Base-by-base conservation (phyloP, 2,888 invertebrate genomes). In the Ochlodes sylvanus region DNA sequence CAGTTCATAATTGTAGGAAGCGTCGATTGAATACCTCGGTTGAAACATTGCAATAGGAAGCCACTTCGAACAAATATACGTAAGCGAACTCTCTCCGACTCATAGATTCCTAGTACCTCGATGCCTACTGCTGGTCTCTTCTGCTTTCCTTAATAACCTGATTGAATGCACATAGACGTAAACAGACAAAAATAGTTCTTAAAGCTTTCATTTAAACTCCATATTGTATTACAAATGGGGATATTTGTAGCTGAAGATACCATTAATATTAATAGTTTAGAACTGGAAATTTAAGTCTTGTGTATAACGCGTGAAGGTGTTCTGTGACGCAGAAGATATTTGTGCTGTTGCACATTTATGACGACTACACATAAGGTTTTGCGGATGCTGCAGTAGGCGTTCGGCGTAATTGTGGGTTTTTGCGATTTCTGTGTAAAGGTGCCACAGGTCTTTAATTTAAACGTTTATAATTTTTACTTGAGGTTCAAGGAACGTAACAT, bases 81-180 rank as follows among this genome's bases (percentile, higher is more conserved):
- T 56, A 44, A 50, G 47, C 56, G 60, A 68, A 56, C 62, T 66
- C 71, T 79, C 64, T 66, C 50, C 55, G 75, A 73, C 73, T 73
- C 81, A 82, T 90, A 79, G 64, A 69, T 80, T 84, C 89, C 90
- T 90, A 84, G 90, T 90, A 89, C 73, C 81, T 86, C 77, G 88
- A 82, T 89, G 88, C 81, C 76, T 78, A 80, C 79, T 87, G 88
- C 83, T 89, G 80, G 81, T 78, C 77, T 84, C 85, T 86, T 73
- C 67, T 67, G 67, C 67, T 67, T 67, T 67, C 61, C 61, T 70
- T 69, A 69, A 67, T 65, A 65, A 71, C 57, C 65, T 60, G 32
- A 63, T 63, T 34, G 55, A 17, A 62, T 47, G 67, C 47, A 62
- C 47, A 62, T 67, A 65, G 3, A 27, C 27, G 27, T 15, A 27